phyloP scores from a whole-genome alignment of 2,797 vertebrate species.

The Alauda arvensis region DNA sequence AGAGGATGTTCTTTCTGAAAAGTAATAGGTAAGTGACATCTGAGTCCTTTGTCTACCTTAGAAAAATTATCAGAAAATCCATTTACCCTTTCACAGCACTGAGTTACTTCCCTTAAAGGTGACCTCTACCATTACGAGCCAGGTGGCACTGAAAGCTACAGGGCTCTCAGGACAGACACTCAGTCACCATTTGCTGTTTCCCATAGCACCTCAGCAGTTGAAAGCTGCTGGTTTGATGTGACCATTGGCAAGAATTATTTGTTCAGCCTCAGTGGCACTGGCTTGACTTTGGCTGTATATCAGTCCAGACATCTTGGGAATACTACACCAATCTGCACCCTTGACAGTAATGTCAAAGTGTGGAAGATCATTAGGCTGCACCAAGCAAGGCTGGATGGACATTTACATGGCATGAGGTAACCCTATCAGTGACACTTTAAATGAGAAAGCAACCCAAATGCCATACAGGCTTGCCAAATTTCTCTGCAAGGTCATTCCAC shows the following conservation, averaged over 20 bases:
- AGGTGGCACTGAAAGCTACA: background rate
- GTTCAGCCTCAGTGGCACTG: background rate
- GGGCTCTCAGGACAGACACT: background rate
- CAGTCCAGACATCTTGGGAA: background rate
- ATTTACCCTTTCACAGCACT: background rate
- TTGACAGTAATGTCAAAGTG: background rate
- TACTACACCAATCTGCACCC: background rate
- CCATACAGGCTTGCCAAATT: background rate
- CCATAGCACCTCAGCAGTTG: background rate
- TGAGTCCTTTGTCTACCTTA: background rate
- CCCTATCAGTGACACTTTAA: background rate
- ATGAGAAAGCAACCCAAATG: background rate
- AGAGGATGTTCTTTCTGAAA: background rate
- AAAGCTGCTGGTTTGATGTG: background rate
- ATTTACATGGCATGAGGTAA: background rate
- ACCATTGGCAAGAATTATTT: background rate
- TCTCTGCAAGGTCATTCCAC: background rate
- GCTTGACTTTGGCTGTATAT: background rate
- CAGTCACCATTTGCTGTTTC: background rate
- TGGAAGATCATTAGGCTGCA: background rate
- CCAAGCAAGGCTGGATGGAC: background rate
- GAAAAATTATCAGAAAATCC: background rate
- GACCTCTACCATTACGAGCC: fast-evolving
- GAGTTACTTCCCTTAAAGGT: background rate
- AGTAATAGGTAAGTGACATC: background rate